Percentiles rank a stretch among this genome's conserved stretches.
These are phyloP conservation scores for Lissocephala sabroskyi DNA, from an alignment of 2,888 invertebrate species.

Conservation along the genomic window DNA sequence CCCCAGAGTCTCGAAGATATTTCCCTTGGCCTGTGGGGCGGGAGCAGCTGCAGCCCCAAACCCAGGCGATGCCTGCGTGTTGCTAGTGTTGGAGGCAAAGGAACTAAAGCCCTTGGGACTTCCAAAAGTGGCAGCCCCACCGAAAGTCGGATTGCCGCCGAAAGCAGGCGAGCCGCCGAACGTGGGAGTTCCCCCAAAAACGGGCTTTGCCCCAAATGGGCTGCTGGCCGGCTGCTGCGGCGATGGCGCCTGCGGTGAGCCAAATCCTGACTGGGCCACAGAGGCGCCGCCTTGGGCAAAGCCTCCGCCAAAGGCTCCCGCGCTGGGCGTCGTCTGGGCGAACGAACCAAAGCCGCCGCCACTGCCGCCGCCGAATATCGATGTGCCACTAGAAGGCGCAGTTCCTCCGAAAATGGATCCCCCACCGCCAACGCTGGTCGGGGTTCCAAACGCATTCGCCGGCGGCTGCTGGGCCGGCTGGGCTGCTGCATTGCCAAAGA, in stretches of 20 bases:
- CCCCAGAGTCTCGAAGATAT: conserved; percentile 70
- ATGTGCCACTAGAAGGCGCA: conserved; percentile 37
- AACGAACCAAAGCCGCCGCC: conserved; percentile 50
- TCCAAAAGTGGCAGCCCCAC: conserved; percentile 67
- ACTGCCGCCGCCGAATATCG: conserved; percentile 50
- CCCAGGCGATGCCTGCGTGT: conserved; percentile 27
- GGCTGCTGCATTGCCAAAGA: conserved; percentile 44
- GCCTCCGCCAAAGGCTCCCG: conserved; percentile 45
- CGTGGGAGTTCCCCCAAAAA: conserved; percentile 64
- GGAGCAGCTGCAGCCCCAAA: conserved; percentile 41
- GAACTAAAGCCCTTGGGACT: conserved; percentile 66
- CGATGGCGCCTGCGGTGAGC: conserved; percentile 56
- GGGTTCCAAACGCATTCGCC: conserved; percentile 20
- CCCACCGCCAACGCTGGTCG: conserved; percentile 17
- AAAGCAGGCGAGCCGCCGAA: conserved; percentile 68
- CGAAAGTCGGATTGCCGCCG: conserved; percentile 69
- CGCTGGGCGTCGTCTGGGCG: conserved; percentile 35
- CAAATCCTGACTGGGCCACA: conserved; percentile 66
- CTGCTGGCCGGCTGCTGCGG: conserved; percentile 48
- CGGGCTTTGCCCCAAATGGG: conserved; percentile 67
- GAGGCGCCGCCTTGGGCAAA: conserved; percentile 59
- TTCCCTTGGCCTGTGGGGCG: conserved; percentile 51
- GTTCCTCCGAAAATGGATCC: conserved; percentile 41
- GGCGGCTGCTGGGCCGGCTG: conserved; percentile 19
- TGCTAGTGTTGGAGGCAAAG: conserved; percentile 43